Base-by-base conservation (phyloP, 2,888 invertebrate species). In the Sinentomon sp. region DNA sequence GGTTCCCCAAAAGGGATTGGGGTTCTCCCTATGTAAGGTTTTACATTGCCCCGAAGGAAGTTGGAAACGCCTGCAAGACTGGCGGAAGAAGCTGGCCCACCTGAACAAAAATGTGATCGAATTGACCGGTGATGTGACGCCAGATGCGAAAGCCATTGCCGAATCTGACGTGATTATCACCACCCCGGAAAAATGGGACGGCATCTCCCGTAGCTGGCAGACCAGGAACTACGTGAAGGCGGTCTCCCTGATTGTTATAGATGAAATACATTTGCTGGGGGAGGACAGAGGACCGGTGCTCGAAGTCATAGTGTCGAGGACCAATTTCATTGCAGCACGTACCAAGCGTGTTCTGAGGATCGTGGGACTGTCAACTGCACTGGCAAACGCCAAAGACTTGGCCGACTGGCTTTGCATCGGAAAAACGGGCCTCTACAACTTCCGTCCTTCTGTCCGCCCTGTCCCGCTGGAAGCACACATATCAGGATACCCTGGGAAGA, bases 181-280 rank as follows among this genome's bases (percentile, higher is more conserved):
- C 0, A 99, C 97, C 0, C 97, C 97, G 0, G 97, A 99, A 56
- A 99, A 99, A 53, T 99, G 97, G 97, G 97, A 99, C 54, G 94
- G 94, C 33, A 82, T 99, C 47, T 89, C 87, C 55, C 66, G 94
- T 37, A 85, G 83, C 38, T 99, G 94, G 94, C 87, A 92, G 50
- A 89, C 83, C 0, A 64, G 97, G 43, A 73, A 71, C 52, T 99
- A 94, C 48, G 94, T 99, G 6, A 53, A 55, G 44, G 49, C 80
- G 46, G 87, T 94, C 0, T 71, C 76, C 0, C 59, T 94, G 6
- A 76, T 94, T 40, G 71, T 97, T 19, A 92, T 99, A 41, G 97
- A 99, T 52, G 97, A 99, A 58, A 94, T 97, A 45, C 97, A 99
- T 59, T 58, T 99, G 36, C 59, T 99, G 31, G 92, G 87, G 16